phyloP scores from a whole-genome alignment of 2,797 vertebrate genomes.

The Eurystomus glaucurus region DNA sequence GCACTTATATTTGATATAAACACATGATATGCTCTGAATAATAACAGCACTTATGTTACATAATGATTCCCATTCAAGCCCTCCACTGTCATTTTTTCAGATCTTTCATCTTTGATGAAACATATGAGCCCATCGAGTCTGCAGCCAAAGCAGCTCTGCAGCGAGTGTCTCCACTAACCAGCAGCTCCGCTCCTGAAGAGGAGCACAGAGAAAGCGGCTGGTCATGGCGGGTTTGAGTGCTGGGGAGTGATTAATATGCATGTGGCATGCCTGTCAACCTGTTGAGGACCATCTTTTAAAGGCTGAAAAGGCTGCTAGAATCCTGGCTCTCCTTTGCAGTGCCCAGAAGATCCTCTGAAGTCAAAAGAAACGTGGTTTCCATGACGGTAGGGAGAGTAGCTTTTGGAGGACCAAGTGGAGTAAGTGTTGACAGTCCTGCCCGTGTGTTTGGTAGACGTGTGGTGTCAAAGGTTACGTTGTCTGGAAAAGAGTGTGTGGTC shows the following conservation, averaged over 20 bases:
- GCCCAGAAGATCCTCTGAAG: background rate
- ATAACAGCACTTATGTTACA: constrained; percentile 60
- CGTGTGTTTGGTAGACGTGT: fast-evolving
- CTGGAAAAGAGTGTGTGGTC: background rate
- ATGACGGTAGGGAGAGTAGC: fast-evolving
- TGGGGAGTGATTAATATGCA: background rate
- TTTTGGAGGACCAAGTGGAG: background rate
- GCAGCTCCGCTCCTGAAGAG: background rate
- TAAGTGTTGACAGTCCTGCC: fast-evolving
- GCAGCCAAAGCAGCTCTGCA: background rate
- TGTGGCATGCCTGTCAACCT: background rate
- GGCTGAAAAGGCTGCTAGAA: background rate
- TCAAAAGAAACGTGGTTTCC: background rate
- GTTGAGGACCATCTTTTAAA: background rate
- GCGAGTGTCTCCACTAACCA: background rate
- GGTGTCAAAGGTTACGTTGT: fast-evolving
- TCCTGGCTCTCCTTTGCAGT: background rate
- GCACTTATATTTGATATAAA: constrained; percentile 53
- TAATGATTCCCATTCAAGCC: constrained; percentile 57
- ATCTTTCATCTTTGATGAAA: constrained; percentile 39
- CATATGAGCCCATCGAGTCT: background rate
- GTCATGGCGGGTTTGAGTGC: background rate
- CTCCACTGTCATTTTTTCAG: constrained; percentile 46
- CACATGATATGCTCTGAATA: constrained; percentile 50
- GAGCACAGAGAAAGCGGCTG: background rate